Conservation (phyloP, 2,113 vertebrate species). For the Vanacampus margaritifer region DNA sequence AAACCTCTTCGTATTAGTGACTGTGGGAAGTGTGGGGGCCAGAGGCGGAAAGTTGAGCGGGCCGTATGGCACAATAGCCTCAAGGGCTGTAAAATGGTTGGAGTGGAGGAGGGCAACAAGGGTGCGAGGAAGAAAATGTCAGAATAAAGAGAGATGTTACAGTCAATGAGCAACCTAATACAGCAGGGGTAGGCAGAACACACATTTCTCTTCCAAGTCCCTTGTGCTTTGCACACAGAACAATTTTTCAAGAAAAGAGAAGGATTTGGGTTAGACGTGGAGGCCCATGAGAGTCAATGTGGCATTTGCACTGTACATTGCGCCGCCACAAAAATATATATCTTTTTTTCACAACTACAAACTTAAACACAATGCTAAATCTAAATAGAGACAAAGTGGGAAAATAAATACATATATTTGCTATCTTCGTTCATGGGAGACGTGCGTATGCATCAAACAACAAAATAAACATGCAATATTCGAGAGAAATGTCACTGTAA, state of each 20-base stretch:
- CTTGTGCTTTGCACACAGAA: conserved; percentile 65
- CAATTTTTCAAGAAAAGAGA: conserved; percentile 66
- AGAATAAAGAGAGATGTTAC: conserved; percentile 65
- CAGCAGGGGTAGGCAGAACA: conserved; percentile 49
- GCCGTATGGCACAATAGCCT: conserved; percentile 21
- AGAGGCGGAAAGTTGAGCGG: conserved; percentile 29
- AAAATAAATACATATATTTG: neutral
- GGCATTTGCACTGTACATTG: conserved; percentile 59
- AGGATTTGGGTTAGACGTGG: conserved; percentile 66
- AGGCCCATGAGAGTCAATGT: conserved; percentile 65
- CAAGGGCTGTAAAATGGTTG: conserved; percentile 23
- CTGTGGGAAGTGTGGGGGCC: conserved; percentile 32
- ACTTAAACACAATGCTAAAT: neutral
- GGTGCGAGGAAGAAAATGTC: conserved; percentile 42
- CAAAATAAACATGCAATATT: conserved; percentile 41
- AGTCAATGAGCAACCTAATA: conserved; percentile 77
- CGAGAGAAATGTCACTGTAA: conserved; percentile 50
- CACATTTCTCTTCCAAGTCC: conserved; percentile 68
- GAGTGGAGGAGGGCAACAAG: conserved; percentile 42
- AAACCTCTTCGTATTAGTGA: conserved; percentile 38
- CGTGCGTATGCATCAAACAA: conserved; percentile 9
- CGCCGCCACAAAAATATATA: conserved; percentile 26
- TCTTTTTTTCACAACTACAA: neutral
- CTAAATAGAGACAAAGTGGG: neutral
- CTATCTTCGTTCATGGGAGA: neutral